These are phyloP conservation scores for Agrochola circellaris DNA, from an alignment of 2,888 invertebrate species.

Conservation along the genomic window DNA sequence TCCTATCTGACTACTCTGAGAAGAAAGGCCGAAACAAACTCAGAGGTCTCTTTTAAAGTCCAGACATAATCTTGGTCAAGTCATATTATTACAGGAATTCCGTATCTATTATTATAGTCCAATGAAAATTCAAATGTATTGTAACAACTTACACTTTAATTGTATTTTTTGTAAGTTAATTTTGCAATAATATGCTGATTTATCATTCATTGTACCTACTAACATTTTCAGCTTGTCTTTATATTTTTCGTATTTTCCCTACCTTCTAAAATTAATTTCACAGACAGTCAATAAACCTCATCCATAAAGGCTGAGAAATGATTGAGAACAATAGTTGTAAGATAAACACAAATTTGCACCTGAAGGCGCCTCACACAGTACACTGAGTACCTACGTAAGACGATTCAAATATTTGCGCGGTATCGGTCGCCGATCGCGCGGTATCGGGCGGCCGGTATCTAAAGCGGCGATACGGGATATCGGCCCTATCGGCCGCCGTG, in stretches of 20 bases:
- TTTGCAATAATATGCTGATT: neutral
- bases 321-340: slow-evolving; percentile 11
- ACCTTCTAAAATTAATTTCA: neutral
- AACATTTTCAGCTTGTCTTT: neutral
- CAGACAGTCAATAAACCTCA: slow-evolving; percentile 5
- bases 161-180: neutral
- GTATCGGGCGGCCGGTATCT: slow-evolving; percentile 24
- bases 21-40: no score
- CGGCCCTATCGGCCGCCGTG: slow-evolving; percentile 17
- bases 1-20: no score
- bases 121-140: neutral
- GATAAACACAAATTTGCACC: slow-evolving; percentile 27
- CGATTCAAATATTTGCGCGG: slow-evolving; percentile 8
- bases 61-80: no score
- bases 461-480: slow-evolving; percentile 37
- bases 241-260: neutral
- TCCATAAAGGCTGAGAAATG: neutral
- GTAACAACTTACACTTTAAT: neutral
- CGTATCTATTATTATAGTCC: neutral
- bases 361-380: slow-evolving; percentile 22
- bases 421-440: neutral
- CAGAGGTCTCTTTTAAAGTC: no score
- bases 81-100: no score
- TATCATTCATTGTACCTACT: neutral
- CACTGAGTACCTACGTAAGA: neutral